Conservation (phyloP, 2,888 invertebrate genomes). For the Drosophila anomelani region DNA sequence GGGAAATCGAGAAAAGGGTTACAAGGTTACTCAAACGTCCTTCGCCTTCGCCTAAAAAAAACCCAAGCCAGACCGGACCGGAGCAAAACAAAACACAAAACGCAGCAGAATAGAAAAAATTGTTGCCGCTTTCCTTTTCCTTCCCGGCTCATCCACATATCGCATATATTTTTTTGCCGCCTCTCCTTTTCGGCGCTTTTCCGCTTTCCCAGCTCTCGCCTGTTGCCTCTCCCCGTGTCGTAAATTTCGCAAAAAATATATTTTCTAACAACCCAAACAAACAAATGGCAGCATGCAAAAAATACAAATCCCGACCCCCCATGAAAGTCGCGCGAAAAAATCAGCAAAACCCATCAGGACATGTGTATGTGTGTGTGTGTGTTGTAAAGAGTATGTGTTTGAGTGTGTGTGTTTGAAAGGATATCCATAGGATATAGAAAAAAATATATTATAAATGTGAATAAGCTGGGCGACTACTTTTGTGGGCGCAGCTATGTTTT, state of each 20-base stretch:
- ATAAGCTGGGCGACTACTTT: conserved; percentile 56
- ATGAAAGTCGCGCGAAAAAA: conserved; percentile 75
- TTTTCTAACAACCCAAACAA: conserved; percentile 81
- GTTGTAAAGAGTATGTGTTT: conserved; percentile 9
- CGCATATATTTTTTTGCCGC: conserved; percentile 62
- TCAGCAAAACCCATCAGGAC: conserved; percentile 46
- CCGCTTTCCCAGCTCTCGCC: conserved; percentile 36
- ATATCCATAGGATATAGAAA: conserved; percentile 61
- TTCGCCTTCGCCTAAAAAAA: conserved; percentile 73
- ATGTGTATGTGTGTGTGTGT: conserved; percentile 19
- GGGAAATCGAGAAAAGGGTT: conserved; percentile 71
- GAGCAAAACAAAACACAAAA: conserved; percentile 75
- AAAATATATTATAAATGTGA: conserved; percentile 65
- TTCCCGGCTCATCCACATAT: conserved; percentile 65
- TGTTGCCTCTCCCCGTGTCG: conserved; percentile 38
- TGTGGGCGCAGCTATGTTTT: conserved; percentile 36
- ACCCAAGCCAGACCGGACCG: conserved; percentile 50
- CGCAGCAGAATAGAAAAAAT: conserved; percentile 64
- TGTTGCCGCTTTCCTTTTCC: conserved; percentile 79
- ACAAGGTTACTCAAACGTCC: conserved; percentile 83
- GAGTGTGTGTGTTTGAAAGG: conserved; percentile 28
- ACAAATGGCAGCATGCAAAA: conserved; percentile 64
- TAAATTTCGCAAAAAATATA: conserved; percentile 76
- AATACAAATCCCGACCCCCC: conserved; percentile 67
- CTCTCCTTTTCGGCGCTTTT: conserved; percentile 40